phyloP scores from a whole-genome alignment of 2,113 vertebrate genomes.

The Varanus komodoensis region DNA sequence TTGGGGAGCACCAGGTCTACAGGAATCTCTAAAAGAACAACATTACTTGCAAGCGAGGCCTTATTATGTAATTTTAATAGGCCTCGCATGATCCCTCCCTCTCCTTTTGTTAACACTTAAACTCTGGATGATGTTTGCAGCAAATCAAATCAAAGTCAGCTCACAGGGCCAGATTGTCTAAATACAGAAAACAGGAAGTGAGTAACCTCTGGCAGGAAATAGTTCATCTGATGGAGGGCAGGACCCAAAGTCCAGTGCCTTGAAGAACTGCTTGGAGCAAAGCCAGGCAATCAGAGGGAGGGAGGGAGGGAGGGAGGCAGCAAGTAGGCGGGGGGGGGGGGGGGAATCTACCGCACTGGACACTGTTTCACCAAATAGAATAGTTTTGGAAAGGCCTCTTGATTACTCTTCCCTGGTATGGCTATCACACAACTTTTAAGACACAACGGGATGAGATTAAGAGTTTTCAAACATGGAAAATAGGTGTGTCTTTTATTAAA shows the following conservation, averaged over 20 bases:
- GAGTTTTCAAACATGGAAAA: rapidly evolving
- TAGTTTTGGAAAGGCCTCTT: not conserved
- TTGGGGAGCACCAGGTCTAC: not conserved
- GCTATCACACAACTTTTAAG: rapidly evolving
- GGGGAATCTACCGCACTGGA: not conserved
- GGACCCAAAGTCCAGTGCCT: slow-evolving; percentile 53
- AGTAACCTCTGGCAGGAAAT: slow-evolving; percentile 88
- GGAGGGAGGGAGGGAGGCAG: too few relatives aligned
- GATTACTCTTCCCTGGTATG: not conserved
- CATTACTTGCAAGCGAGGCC: not conserved
- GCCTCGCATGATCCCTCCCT: slow-evolving; percentile 51
- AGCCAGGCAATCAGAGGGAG: slow-evolving; percentile 38
- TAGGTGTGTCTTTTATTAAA: slow-evolving; percentile 1
- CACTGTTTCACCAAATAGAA: not conserved
- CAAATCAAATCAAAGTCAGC: slow-evolving; percentile 78
- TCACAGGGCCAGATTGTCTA: slow-evolving; percentile 73
- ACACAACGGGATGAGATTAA: not conserved
- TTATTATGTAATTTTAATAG: slow-evolving; percentile 49
- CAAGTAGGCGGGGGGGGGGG: not conserved
- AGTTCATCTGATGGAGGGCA: slow-evolving; percentile 83
- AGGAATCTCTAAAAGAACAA: slow-evolving; percentile 42
- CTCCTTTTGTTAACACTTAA: slow-evolving; percentile 63
- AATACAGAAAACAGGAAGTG: slow-evolving; percentile 87
- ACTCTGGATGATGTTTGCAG: slow-evolving; percentile 76
- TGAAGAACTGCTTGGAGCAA: slow-evolving; percentile 53